phyloP scores from a whole-genome alignment of 2,113 vertebrate species.

The Platanista minor region DNA sequence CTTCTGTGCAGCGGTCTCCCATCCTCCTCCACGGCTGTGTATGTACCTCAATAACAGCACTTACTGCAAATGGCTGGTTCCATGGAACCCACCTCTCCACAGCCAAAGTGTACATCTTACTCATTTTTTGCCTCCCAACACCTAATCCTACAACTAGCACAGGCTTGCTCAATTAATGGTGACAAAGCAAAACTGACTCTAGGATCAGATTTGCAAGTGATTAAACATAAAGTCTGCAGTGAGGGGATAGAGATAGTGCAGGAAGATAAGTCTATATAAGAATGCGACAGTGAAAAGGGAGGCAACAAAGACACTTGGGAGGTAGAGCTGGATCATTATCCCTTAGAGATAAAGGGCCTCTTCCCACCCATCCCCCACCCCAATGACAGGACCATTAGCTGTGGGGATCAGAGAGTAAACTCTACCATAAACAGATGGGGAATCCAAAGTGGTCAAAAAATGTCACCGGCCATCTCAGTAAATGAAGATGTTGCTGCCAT shows the following conservation, averaged over 20 bases:
- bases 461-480: background rate
- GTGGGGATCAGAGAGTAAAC: background rate
- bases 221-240: background rate
- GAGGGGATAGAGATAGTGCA: background rate
- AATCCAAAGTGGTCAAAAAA: background rate
- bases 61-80: background rate
- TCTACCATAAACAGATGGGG: background rate
- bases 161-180: background rate
- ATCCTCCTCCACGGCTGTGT: accelerated
- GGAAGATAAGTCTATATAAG: background rate
- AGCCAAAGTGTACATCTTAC: background rate
- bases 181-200: background rate
- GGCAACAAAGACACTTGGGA: background rate
- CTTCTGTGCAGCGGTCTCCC: background rate
- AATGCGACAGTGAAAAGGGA: background rate
- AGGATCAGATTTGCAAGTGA: background rate
- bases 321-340: background rate
- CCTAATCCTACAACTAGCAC: background rate
- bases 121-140: background rate
- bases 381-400: background rate
- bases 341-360: background rate
- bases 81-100: background rate
- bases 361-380: background rate
- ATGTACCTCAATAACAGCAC: background rate
- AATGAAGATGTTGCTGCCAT: background rate